Evolutionary conservation across 2,113 vertebrate species (phyloP).

Genomic region (Chaetura pelagica): DNA sequence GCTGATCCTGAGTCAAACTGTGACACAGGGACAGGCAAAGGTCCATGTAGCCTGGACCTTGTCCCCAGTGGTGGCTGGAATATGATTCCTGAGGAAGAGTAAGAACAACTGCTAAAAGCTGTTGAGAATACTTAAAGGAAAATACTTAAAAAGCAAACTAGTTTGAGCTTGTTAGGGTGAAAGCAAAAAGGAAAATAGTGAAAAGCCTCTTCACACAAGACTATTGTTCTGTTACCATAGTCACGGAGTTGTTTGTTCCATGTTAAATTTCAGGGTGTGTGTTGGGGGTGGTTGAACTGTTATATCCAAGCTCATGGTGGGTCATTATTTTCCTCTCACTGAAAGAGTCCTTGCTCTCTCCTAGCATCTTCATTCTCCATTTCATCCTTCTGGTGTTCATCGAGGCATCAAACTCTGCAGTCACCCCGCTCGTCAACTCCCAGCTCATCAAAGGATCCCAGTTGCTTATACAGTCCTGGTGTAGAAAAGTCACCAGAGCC

Average conservation of each 20-base stretch:
- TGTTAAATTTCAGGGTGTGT: not conserved
- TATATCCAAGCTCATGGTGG: not conserved
- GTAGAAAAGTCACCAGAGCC: not conserved
- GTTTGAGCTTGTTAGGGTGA: not conserved
- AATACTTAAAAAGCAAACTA: not conserved
- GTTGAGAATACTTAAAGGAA: not conserved
- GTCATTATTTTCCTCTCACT: not conserved
- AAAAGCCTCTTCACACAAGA: not conserved
- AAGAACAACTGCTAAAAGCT: not conserved
- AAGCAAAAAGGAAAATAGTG: not conserved
- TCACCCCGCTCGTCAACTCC: not conserved
- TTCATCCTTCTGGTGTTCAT: not conserved
- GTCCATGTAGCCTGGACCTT: not conserved
- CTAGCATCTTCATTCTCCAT: not conserved
- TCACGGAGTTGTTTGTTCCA: not conserved
- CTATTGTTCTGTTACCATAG: not conserved
- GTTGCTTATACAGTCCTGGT: not conserved
- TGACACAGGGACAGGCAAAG: not conserved
- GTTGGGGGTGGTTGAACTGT: not conserved
- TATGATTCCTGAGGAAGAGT: not conserved
- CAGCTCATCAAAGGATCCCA: not conserved
- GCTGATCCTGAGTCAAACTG: no score
- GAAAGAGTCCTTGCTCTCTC: not conserved
- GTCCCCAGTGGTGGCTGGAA: not conserved
- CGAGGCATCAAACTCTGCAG: not conserved